Evolutionary conservation across 2,797 vertebrate species (phyloP), one percentile per base, ranked within the genome.

Genomic region (Aulostomus chinensis): DNA sequence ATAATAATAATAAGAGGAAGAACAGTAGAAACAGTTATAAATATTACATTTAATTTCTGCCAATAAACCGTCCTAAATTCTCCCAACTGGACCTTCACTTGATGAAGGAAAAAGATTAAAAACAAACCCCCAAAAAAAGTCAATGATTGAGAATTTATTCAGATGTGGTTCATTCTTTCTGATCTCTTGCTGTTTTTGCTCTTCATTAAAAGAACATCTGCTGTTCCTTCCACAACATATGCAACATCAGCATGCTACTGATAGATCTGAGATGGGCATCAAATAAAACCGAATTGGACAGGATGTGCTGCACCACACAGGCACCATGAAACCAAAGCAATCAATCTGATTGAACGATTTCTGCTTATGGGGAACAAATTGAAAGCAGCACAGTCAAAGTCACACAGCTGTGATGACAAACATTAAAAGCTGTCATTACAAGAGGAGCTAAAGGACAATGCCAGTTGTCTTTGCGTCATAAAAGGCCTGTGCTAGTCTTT

Each of bases 171-270:
- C 24, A 25, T 25, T 9, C 24, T 25, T 42, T 24, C 14, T 28
- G 10, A 66, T 79, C 26, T 46, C 49, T 40, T 31, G 21, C 47
- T 76, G 61, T 49, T 68, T 82, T 60, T 69, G 57, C 55, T 59
- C 31, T 76, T 81, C 43, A 81, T 87, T 85, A 81, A 73, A 71
- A 47, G 29, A 47, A 52, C 35, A 24, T 47, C 64, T 21, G 60
- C 54, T 2, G 5, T 28, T n/a, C n/a, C n/a, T n/a, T n/a, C n/a
- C n/a, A n/a, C n/a, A n/a, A n/a, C n/a, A n/a, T n/a, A n/a, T 34
- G 51, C 53, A 18, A 22, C 39, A 42, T 29, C 50, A 38, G 62
- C 18, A 7, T 20, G 59, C 39, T 14, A 40, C n/a, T 58, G 64
- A 85, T 61, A 74, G 57, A 58, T 52, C 62, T 68, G 36, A 4